These are phyloP conservation scores for Sminthurides bifidus DNA, from an alignment of 1,140 invertebrate species.

Conservation along the genomic window DNA sequence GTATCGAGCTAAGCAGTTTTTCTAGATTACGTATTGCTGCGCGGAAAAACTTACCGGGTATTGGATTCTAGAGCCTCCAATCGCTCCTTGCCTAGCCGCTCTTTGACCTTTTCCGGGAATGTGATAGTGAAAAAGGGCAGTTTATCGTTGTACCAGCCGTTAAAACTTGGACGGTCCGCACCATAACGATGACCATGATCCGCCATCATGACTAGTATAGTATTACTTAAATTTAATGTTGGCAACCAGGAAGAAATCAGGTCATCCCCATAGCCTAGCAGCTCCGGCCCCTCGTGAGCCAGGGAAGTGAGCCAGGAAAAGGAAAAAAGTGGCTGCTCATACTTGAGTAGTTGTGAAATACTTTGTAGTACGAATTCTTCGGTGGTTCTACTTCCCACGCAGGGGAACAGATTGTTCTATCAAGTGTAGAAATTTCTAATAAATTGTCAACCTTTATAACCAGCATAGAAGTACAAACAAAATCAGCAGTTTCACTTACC, in stretches of 20 bases:
- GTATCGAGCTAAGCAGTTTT: not conserved
- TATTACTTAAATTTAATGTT: constrained; percentile 16
- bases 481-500: too few relatives aligned
- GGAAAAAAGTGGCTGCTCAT: constrained; percentile 6
- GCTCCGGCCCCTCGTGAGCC: constrained; percentile 3
- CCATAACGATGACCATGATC: constrained; percentile 29
- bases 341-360: constrained; percentile 1
- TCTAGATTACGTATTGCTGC: not conserved
- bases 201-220: constrained; percentile 27
- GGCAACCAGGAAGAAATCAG: not conserved
- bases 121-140: constrained; percentile 24
- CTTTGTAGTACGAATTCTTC: constrained; percentile 11
- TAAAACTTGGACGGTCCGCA: constrained; percentile 13
- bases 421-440: too few relatives aligned
- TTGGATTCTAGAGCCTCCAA: constrained; percentile 9
- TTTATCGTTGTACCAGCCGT: constrained; percentile 31
- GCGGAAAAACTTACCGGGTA: constrained; percentile 5
- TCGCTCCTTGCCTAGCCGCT: not conserved
- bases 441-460: not conserved
- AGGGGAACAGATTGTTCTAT: not conserved
- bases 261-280: not conserved
- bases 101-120: constrained; percentile 15
- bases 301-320: constrained; percentile 14
- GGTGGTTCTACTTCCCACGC: constrained; percentile 9
- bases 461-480: too few relatives aligned